phyloP scores from a whole-genome alignment of 2,888 invertebrate species.

The Lobophora halterata region DNA sequence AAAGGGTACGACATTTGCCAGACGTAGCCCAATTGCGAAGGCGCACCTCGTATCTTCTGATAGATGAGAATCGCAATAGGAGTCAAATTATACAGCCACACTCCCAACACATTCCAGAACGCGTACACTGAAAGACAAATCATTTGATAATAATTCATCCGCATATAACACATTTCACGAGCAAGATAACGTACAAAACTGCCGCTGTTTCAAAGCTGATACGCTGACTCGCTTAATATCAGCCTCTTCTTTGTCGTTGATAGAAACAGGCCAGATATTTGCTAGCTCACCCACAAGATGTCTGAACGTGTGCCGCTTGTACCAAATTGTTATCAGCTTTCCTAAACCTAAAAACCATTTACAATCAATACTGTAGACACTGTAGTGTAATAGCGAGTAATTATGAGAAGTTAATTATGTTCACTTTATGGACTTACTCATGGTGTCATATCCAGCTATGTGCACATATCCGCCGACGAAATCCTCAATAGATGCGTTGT shows the following conservation, averaged over 20 bases:
- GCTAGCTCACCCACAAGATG: conserved; percentile 52
- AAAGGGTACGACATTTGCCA: conserved; percentile 63
- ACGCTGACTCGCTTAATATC: conserved; percentile 54
- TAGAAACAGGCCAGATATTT: conserved; percentile 57
- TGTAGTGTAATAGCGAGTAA: too few species aligned
- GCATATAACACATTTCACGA: too few species aligned
- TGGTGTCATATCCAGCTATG: conserved; percentile 58
- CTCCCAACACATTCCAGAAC: conserved; percentile 56
- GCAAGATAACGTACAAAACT: conserved; percentile 50
- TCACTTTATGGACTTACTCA: too few species aligned
- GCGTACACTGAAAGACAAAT: conserved; percentile 54
- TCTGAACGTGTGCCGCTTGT: conserved; percentile 52
- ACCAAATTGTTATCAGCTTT: conserved; percentile 60
- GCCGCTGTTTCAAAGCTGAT: conserved; percentile 47
- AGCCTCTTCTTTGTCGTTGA: conserved; percentile 43
- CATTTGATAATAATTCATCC: too few species aligned
- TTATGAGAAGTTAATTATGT: too few species aligned
- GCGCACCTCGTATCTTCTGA: conserved; percentile 38
- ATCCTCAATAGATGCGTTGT: conserved; percentile 49
- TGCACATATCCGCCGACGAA: conserved; percentile 55
- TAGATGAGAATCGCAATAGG: conserved; percentile 53
- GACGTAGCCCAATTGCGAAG: conserved; percentile 50
- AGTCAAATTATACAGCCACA: conserved; percentile 56
- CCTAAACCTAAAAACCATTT: conserved; percentile 53
- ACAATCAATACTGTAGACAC: too few species aligned